Evolutionary conservation across 2,888 invertebrate species (phyloP).

Genomic region (Graphium colonna): DNA sequence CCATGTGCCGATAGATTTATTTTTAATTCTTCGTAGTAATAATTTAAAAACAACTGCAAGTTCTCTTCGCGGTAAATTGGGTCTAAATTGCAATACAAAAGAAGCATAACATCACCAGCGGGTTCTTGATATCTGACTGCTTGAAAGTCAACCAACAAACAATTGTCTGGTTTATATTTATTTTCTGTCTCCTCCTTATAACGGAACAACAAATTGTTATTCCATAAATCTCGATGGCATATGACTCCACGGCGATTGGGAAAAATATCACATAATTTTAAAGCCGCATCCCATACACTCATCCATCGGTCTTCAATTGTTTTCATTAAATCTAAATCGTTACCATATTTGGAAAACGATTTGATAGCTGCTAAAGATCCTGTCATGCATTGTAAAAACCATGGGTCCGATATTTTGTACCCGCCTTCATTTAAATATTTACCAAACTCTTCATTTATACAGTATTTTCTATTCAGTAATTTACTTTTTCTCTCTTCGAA

Average conservation of each 20-base stretch:
- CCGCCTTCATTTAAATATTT: slow-evolving; percentile 46
- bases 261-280: slow-evolving; percentile 47
- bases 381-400: slow-evolving; percentile 60
- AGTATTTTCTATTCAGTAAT: slow-evolving; percentile 41
- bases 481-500: slow-evolving; percentile 65
- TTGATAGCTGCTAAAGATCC: slow-evolving; percentile 57
- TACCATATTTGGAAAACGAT: slow-evolving; percentile 51
- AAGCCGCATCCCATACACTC: slow-evolving; percentile 48
- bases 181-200: slow-evolving; percentile 41
- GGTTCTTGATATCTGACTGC: slow-evolving; percentile 83
- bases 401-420: slow-evolving; percentile 44
- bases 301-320: slow-evolving; percentile 50
- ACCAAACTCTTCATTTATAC: slow-evolving; percentile 49
- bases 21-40: slow-evolving; percentile 77
- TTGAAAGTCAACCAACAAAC: slow-evolving; percentile 85
- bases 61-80: slow-evolving; percentile 69
- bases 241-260: slow-evolving; percentile 69
- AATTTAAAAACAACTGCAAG: slow-evolving; percentile 66
- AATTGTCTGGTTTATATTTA: slow-evolving; percentile 67
- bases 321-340: slow-evolving; percentile 33
- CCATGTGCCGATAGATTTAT: slow-evolving; percentile 55
- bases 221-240: slow-evolving; percentile 83
- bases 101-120: slow-evolving; percentile 81
- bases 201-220: slow-evolving; percentile 81
- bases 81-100: slow-evolving; percentile 77